These are phyloP conservation scores for Galeruca laticollis DNA, from an alignment of 2,888 invertebrate species.

Conservation along the genomic window DNA sequence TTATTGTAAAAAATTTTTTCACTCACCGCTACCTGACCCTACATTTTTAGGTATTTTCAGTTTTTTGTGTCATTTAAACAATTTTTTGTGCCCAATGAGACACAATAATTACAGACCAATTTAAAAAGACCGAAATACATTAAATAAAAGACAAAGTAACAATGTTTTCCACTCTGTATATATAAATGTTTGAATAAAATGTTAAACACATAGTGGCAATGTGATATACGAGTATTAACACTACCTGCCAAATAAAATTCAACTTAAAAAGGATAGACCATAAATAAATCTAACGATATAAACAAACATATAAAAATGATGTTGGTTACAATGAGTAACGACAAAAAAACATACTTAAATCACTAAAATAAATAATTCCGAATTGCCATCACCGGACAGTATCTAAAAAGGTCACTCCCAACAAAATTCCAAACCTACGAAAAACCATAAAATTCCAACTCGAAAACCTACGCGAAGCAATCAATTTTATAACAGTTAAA, in stretches of 20 bases:
- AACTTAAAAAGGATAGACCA: not conserved
- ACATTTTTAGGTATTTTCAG: too few species aligned
- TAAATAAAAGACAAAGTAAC: too few species aligned
- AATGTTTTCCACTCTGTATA: too few species aligned
- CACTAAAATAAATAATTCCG: conserved; percentile 29
- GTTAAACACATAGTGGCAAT: not conserved
- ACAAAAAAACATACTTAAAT: conserved; percentile 21
- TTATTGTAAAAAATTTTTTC: too few species aligned
- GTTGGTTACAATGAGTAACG: not conserved
- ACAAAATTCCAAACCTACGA: conserved; percentile 11
- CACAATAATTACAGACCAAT: too few species aligned
- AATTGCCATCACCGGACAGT: conserved; percentile 28
- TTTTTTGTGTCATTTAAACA: too few species aligned
- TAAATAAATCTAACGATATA: not conserved
- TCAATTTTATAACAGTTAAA: conserved; percentile 29
- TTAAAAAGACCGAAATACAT: too few species aligned
- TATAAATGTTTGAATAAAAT: not conserved
- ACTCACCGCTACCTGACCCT: too few species aligned
- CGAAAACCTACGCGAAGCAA: conserved; percentile 15
- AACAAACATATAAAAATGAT: conserved; percentile 1
- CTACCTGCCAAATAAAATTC: not conserved
- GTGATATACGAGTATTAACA: not conserved
- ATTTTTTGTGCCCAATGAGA: too few species aligned
- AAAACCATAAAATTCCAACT: conserved; percentile 18
- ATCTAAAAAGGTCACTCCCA: conserved; percentile 26